Percentiles rank a stretch among this genome's conserved stretches.
These are phyloP conservation scores for Drosophila neotestacea DNA, from an alignment of 2,888 invertebrate genomes.

Conservation along the genomic window DNA sequence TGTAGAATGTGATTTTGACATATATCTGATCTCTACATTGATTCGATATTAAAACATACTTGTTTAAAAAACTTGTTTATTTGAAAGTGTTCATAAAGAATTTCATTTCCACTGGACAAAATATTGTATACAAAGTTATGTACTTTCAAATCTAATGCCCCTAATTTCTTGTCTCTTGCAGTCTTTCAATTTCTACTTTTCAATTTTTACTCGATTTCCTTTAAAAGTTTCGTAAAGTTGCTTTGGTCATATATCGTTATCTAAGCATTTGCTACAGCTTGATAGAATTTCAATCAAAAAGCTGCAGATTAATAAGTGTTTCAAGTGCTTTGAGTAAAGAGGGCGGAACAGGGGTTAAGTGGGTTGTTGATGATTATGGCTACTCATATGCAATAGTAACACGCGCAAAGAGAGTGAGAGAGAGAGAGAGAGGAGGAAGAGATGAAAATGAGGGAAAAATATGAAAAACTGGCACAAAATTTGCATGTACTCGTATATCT, in stretches of 20 bases:
- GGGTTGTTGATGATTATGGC: slow-evolving; percentile 56
- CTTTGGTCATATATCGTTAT: neutral
- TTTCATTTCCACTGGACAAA: too few relatives aligned
- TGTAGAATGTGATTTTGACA: too few relatives aligned
- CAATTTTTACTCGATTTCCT: neutral
- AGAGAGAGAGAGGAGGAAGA: neutral
- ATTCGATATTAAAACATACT: too few relatives aligned
- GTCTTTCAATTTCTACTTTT: neutral
- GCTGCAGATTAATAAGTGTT: slow-evolving; percentile 20
- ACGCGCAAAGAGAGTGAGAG: slow-evolving; percentile 1
- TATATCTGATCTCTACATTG: too few relatives aligned
- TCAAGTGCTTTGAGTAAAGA: neutral
- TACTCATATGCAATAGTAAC: slow-evolving; percentile 29
- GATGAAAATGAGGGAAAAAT: slow-evolving; percentile 4
- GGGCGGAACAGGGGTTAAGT: slow-evolving; percentile 5
- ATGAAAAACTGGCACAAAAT: slow-evolving; percentile 62
- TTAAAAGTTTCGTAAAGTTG: neutral
- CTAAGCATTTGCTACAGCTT: neutral
- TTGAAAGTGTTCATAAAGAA: too few relatives aligned
- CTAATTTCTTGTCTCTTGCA: neutral
- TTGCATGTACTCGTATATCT: slow-evolving; percentile 76
- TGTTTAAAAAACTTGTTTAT: too few relatives aligned
- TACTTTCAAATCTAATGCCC: too few relatives aligned
- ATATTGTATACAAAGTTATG: too few relatives aligned
- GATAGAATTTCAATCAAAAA: slow-evolving; percentile 30